Base-by-base conservation (phyloP, 2,113 vertebrate species). In the Psammodynastes pulverulentus region DNA sequence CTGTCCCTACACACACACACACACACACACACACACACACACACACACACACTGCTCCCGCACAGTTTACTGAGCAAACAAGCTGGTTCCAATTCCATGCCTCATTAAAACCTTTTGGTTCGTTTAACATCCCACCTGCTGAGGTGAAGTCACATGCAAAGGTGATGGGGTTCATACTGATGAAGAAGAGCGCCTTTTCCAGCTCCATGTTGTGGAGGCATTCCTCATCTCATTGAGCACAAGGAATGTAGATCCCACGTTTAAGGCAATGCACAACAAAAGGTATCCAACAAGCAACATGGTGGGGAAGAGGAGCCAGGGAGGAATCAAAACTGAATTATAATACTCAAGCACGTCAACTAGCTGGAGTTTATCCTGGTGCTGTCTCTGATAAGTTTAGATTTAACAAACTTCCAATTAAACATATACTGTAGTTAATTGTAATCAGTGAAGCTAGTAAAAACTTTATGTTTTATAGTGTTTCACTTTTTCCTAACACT, bases 1-100 rank as follows among this genome's bases (percentile, higher is more conserved):
- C 49, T 48, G n/a, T n/a, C 43, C 49, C 26, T 17, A 85, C 0
- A 0, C 0, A 15, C 62, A 15, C 62, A 15, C 58, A 67, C 58
- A 62, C 26, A 62, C 56, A 58, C 23, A 56, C 39, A 87, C 0
- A 0, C 0, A 0, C 0, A 0, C 24, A 87, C 0, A 0, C 0
- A 12, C 56, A 58, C 19, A 24, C 12, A 87, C 0, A 0, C 0
- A 0, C 0, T 0, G 0, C 0, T 1, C 93, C 48, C 9, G 90
- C 84, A 48, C 87, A 53, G 90, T 91, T 94, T 39, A 0, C 58
- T 86, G 93, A 94, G 84, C 88, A 0, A 0, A 88, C 0, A 89
- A 46, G 0, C 94, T 88, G 88, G 84, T 90, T 92, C 34, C 0
- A 0, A 48, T 0, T 0, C 48, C 93, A 87, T 0, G 0, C 89